Evolutionary conservation across 64 coral and sea anemone species (phyloP).

Genomic region (Trachythela sp.): DNA sequence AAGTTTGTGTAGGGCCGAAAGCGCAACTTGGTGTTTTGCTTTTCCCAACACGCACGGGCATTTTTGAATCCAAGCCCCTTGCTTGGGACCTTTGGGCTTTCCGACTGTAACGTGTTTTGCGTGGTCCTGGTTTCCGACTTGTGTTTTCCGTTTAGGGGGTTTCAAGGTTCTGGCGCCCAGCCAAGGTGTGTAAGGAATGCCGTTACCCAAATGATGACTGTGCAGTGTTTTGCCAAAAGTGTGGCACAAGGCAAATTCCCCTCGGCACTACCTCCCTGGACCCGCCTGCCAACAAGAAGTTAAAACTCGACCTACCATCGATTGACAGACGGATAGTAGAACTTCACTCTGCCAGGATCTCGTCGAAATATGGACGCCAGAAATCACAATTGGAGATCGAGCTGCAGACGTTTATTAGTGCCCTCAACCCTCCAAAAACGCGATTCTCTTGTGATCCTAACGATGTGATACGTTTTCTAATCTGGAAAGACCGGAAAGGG

Average conservation of each 20-base stretch:
- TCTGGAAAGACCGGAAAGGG: slow-evolving; percentile 32
- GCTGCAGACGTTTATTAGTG: slow-evolving; percentile 20
- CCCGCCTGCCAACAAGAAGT: neutral
- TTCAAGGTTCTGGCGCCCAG: slow-evolving; percentile 51
- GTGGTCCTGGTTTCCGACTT: neutral
- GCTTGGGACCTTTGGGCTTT: slow-evolving; percentile 54
- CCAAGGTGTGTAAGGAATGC: slow-evolving; percentile 26
- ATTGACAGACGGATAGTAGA: slow-evolving; percentile 47
- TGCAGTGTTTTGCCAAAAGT: slow-evolving; percentile 47
- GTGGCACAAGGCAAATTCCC: slow-evolving; percentile 9
- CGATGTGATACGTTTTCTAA: slow-evolving; percentile 39
- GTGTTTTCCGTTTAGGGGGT: slow-evolving; percentile 14
- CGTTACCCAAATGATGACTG: slow-evolving; percentile 60
- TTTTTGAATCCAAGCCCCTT: slow-evolving; percentile 28
- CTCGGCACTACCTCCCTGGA: neutral
- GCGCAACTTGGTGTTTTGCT: slow-evolving; percentile 21
- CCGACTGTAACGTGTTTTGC: slow-evolving; percentile 19
- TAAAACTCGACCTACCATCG: slow-evolving; percentile 19
- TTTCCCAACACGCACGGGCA: slow-evolving; percentile 20
- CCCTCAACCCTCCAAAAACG: slow-evolving; percentile 22
- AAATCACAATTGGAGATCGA: slow-evolving; percentile 45
- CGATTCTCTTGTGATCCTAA: neutral
- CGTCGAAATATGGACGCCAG: slow-evolving; percentile 29
- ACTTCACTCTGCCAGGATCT: slow-evolving; percentile 12
- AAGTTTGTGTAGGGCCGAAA: slow-evolving; percentile 20